Percentiles rank a stretch among this genome's conserved stretches.
phyloP scores from a whole-genome alignment of 2,888 invertebrate genomes.

The Azorinus chamasolen region DNA sequence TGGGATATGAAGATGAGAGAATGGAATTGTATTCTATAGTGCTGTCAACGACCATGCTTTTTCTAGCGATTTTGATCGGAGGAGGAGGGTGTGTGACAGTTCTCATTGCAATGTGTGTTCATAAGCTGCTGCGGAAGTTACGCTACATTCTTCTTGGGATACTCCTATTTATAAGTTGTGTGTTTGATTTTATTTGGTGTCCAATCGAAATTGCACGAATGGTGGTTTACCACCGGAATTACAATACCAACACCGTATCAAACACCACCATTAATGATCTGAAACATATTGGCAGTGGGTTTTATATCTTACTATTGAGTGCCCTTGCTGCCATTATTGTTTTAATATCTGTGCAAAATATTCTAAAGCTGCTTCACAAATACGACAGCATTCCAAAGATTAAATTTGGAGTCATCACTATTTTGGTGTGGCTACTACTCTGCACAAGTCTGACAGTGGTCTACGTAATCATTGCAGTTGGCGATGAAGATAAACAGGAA shows the following conservation, averaged over 20 bases:
- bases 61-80: slow-evolving; percentile 76
- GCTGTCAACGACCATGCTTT: slow-evolving; percentile 73
- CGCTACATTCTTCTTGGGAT: slow-evolving; percentile 73
- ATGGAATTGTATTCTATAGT: slow-evolving; percentile 79
- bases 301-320: slow-evolving; percentile 73
- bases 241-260: slow-evolving; percentile 40
- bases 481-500: slow-evolving; percentile 40
- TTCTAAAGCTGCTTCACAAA: slow-evolving; percentile 56
- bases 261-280: slow-evolving; percentile 50
- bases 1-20: slow-evolving; percentile 5
- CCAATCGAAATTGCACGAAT: slow-evolving; percentile 78
- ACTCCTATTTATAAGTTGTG: slow-evolving; percentile 71
- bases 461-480: slow-evolving; percentile 67
- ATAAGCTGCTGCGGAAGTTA: slow-evolving; percentile 69
- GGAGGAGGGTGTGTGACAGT: slow-evolving; percentile 76
- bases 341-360: slow-evolving; percentile 67
- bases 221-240: slow-evolving; percentile 69
- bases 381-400: slow-evolving; percentile 62
- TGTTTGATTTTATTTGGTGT: slow-evolving; percentile 77
- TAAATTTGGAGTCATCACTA: slow-evolving; percentile 53
- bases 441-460: slow-evolving; percentile 61
- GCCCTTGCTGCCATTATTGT: slow-evolving; percentile 69
- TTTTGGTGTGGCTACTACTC: slow-evolving; percentile 51
- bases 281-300: slow-evolving; percentile 69
- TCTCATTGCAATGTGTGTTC: slow-evolving; percentile 71